Evolutionary conservation across 1,140 invertebrate species (phyloP).

Genomic region (Copidosoma floridanum): DNA sequence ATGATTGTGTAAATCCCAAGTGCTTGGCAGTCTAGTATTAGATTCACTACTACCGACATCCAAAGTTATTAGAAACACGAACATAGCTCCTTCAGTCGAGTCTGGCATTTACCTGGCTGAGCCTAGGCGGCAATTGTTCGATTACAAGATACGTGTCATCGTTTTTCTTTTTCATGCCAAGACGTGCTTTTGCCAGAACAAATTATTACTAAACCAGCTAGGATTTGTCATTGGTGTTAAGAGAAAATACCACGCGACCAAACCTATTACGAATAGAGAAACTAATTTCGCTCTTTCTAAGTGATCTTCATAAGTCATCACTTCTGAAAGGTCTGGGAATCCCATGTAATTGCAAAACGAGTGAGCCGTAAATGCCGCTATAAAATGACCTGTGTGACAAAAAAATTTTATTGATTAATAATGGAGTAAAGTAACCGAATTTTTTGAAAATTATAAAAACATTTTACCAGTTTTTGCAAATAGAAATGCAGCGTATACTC

Average conservation of each 20-base stretch:
- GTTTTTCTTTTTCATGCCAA: conserved; percentile 29
- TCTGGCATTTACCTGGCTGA: no score
- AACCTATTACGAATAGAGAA: conserved; percentile 71
- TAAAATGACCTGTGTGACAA: conserved; percentile 72
- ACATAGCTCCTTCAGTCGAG: no score
- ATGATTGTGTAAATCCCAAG: no score
- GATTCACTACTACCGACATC: no score
- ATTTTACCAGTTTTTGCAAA: conserved; percentile 69
- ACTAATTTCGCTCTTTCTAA: conserved; percentile 65
- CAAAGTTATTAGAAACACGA: no score
- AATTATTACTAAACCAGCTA: conserved; percentile 70
- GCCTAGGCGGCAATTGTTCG: no score
- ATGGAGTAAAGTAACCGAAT: conserved; percentile 1
- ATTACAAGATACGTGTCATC: no score
- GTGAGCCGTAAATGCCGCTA: conserved; percentile 85
- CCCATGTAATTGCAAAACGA: conserved; percentile 97
- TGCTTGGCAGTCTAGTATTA: no score
- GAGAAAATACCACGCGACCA: conserved; percentile 75
- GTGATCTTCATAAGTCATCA: conserved; percentile 66
- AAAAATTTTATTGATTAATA: conserved; percentile 6
- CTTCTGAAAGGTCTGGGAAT: conserved; percentile 82
- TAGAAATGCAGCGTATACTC: conserved; percentile 87
- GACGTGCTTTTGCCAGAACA: conserved; percentile 58
- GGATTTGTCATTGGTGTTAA: conserved; percentile 79
- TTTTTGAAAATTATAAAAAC: background rate